Base-by-base conservation (phyloP, 1,140 invertebrate genomes). In the Bombus difficillimus region DNA sequence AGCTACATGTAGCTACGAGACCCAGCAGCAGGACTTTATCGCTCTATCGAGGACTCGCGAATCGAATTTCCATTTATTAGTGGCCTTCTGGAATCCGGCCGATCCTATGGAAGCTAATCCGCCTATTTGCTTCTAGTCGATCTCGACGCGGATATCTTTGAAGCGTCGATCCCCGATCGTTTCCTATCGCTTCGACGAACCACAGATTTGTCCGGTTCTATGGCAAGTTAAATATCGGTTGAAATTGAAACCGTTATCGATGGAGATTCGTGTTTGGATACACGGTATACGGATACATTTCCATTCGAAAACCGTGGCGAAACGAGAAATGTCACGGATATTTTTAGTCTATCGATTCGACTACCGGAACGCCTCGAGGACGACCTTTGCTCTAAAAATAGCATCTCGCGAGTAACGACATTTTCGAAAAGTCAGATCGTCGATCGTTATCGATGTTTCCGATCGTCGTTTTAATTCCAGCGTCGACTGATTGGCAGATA, bases 41-140 rank as follows among this genome's bases (percentile, higher is more conserved):
- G 86, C 69, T 85, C 82, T 90, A 90, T 90, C 89, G 78, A 74
- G 86, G 74, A 64, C 69, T 74, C 88, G 77, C 82, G 90, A 89
- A 89, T 87, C 81, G 71, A 90, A 91, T 91, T 91, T 91, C 86
- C 90, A 88, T 88, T 91, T 91, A 84, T 91, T 90, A 88, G 88
- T 83, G 68, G 72, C 47, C 15, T 81, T 34, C 12, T 53, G 32
- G 68, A 68, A 75, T 43, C 37, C 47, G 25, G 22, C 28, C 37
- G 28, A 66, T 71, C 71, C 73, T 28, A 57, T 28, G 73, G 34
- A 64, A 87, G 62, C 69, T 81, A 89, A 83, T 80, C 66, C 32
- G 57, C 64, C 83, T 64, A 79, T 85, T 85, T 85, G 83, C 76
- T 78, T 43, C 25, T 41, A 41, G 25, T 39, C 32, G 68, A 84